Percentiles rank a stretch among this genome's conserved stretches.
These are phyloP conservation scores for Brachionus koreanus DNA, from an alignment of 1,140 invertebrate genomes.

Conservation along the genomic window DNA sequence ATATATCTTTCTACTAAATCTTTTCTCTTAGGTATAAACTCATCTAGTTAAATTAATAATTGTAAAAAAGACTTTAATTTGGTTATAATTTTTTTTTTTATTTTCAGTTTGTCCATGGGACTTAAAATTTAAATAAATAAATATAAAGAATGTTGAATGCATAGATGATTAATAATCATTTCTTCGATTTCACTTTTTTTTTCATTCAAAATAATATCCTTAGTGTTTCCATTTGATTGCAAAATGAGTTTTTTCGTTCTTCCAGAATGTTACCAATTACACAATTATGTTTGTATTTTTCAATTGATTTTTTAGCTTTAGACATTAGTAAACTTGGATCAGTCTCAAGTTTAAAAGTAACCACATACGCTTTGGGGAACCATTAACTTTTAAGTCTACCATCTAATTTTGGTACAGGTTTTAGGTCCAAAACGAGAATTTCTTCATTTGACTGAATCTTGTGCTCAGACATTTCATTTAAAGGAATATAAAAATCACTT, in stretches of 20 bases:
- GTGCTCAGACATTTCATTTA: conserved; percentile 82
- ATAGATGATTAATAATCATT: background rate
- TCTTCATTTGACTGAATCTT: conserved; percentile 80
- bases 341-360: conserved; percentile 97
- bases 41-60: too few species aligned
- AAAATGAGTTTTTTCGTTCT: conserved; percentile 73
- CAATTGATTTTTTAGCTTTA: conserved; percentile 79
- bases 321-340: conserved; percentile 76
- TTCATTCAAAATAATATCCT: background rate
- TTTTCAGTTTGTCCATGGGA: too few species aligned
- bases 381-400: conserved; percentile 80
- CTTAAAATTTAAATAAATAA: too few species aligned
- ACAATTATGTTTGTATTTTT: conserved; percentile 89
- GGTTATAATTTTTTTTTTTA: too few species aligned
- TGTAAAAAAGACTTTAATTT: too few species aligned
- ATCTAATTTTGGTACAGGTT: conserved; percentile 92
- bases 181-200: conserved; percentile 5
- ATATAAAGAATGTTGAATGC: background rate
- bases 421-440: conserved; percentile 75
- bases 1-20: too few species aligned
- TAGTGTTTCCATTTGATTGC: background rate
- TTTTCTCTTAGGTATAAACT: too few species aligned
- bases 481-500: conserved; percentile 95
- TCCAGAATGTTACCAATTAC: conserved; percentile 88
- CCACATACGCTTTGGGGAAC: conserved; percentile 85